Conservation (phyloP, 2,797 vertebrate species). For the Phoeniculus purpureus region DNA sequence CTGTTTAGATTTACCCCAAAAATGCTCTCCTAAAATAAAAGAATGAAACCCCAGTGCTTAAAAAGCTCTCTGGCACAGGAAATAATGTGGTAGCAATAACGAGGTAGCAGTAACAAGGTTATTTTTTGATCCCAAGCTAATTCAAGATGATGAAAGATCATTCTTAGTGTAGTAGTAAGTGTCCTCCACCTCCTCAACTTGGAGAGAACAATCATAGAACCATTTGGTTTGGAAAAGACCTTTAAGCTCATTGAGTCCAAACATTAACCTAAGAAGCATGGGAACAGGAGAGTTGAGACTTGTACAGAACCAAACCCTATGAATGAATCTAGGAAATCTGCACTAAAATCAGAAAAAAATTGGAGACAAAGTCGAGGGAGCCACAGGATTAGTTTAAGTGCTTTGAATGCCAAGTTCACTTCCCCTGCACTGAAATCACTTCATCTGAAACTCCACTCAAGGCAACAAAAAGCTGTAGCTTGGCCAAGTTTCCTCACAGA, state of each 20-base stretch:
- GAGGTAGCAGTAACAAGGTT: background rate
- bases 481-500: constrained; percentile 22
- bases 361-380: background rate
- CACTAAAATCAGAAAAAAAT: background rate
- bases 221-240: too few relatives aligned
- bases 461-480: constrained; percentile 11
- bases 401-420: background rate
- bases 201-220: background rate
- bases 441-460: background rate
- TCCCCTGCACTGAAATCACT: background rate
- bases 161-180: background rate
- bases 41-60: background rate
- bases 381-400: background rate
- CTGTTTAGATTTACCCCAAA: background rate
- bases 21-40: background rate
- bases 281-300: background rate
- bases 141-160: background rate
- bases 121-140: background rate
- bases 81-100: background rate
- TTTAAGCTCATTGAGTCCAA: too few relatives aligned
- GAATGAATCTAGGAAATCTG: background rate
- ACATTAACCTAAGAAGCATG: background rate
- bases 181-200: background rate
- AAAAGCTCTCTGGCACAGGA: background rate
- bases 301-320: background rate